Conservation (phyloP, 2,888 invertebrate genomes). For the Chrysolina oricalcia region DNA sequence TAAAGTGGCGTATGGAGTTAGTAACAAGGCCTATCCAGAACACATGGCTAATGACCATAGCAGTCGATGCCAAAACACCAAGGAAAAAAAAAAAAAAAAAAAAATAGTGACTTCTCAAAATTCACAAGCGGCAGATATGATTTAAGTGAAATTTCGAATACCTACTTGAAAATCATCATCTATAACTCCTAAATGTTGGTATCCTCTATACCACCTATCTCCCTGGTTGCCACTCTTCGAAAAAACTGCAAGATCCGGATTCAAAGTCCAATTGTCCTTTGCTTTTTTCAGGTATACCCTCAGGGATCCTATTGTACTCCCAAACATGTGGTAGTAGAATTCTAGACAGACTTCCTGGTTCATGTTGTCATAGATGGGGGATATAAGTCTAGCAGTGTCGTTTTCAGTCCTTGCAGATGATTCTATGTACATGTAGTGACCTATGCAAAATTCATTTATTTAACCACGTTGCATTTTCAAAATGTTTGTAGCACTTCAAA, state of each 20-base stretch:
- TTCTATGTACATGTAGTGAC: slow-evolving; percentile 90
- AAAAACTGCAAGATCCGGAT: slow-evolving; percentile 75
- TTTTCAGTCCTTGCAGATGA: slow-evolving; percentile 78
- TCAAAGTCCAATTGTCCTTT: slow-evolving; percentile 68
- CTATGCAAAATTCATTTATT: slow-evolving; percentile 68
- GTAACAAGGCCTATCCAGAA: no score
- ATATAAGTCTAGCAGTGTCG: slow-evolving; percentile 82
- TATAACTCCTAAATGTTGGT: slow-evolving; percentile 71
- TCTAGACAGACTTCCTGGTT: slow-evolving; percentile 73
- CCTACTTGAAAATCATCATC: slow-evolving; percentile 76
- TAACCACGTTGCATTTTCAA: no score
- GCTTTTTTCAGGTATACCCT: slow-evolving; percentile 73
- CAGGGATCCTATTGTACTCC: slow-evolving; percentile 75
- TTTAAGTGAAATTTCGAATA: no score
- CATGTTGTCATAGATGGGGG: slow-evolving; percentile 77
- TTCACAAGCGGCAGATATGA: no score
- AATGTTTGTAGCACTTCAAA: no score
- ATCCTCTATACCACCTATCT: slow-evolving; percentile 78
- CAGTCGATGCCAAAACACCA: no score
- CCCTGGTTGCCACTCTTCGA: slow-evolving; percentile 80
- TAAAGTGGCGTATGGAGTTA: no score
- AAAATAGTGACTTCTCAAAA: no score
- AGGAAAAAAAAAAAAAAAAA: no score
- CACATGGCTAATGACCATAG: no score
- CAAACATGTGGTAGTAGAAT: slow-evolving; percentile 88